A percentile compares a stretch with the other conserved stretches of the same genome.
These are phyloP conservation scores for Rhogogaster chlorosoma DNA, from an alignment of 2,888 invertebrate species.

Conservation along the genomic window DNA sequence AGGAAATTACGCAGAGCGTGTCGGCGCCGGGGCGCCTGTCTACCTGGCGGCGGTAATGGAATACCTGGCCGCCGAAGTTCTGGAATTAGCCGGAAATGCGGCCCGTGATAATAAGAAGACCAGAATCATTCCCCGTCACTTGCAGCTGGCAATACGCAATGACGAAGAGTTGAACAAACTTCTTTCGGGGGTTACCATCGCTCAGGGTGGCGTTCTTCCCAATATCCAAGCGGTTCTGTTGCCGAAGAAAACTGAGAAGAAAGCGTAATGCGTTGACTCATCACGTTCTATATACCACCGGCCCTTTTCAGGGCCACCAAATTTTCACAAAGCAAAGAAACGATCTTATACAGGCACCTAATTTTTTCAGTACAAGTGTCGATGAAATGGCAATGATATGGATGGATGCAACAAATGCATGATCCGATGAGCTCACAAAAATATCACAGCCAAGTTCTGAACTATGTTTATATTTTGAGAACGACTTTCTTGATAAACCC, in stretches of 20 bases:
- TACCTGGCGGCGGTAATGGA: constrained; percentile 80
- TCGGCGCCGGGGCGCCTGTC: constrained; percentile 78
- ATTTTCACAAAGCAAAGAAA: not conserved
- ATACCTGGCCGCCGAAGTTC: constrained; percentile 83
- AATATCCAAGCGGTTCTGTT: constrained; percentile 86
- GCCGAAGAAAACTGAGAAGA: constrained; percentile 83
- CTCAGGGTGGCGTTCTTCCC: constrained; percentile 90
- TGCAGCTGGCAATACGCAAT: constrained; percentile 87
- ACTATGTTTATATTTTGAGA: not conserved
- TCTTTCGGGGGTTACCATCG: constrained; percentile 87
- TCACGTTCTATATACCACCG: not conserved
- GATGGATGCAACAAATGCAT: not conserved
- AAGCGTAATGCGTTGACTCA: constrained; percentile 21
- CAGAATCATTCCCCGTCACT: constrained; percentile 86
- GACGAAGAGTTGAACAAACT: constrained; percentile 89
- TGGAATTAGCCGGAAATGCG: constrained; percentile 81
- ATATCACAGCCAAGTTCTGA: not conserved
- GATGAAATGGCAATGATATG: not conserved
- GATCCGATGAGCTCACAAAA: not conserved
- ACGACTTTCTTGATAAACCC: not conserved
- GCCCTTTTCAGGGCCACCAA: constrained; percentile 54
- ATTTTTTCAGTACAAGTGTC: not conserved
- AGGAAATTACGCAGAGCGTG: constrained; percentile 80
- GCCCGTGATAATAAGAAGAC: constrained; percentile 83
- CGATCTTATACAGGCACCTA: not conserved